These are phyloP conservation scores for Plagodis dolabraria DNA, from an alignment of 2,888 invertebrate genomes.

Conservation along the genomic window DNA sequence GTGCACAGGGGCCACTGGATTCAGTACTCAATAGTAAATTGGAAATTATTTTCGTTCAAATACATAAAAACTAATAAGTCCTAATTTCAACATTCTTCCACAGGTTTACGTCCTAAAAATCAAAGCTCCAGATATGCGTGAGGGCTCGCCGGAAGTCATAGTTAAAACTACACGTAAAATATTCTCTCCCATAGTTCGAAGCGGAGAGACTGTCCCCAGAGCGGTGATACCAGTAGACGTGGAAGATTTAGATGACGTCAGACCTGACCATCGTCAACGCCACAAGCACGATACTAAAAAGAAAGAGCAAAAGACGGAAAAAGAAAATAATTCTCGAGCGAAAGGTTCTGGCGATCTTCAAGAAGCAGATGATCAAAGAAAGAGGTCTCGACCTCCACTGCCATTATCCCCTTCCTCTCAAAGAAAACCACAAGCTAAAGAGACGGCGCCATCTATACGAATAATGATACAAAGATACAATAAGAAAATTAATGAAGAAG, in stretches of 20 bases:
- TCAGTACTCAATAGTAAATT: no score
- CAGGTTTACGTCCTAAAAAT: conserved; percentile 76
- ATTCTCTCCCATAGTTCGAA: conserved; percentile 88
- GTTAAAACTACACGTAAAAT: conserved; percentile 92
- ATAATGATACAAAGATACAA: conserved; percentile 90
- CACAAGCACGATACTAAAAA: conserved; percentile 23
- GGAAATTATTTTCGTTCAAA: no score
- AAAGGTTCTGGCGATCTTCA: conserved; percentile 71
- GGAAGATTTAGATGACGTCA: conserved; percentile 70
- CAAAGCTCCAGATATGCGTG: conserved; percentile 68
- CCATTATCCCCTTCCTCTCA: conserved; percentile 86
- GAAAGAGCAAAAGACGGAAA: conserved; percentile 47
- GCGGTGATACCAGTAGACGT: conserved; percentile 77
- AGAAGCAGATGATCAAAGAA: conserved; percentile 65
- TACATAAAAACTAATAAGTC: no score
- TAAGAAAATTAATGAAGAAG: conserved; percentile 86
- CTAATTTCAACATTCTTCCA: conserved; percentile 27
- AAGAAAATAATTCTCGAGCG: conserved; percentile 51
- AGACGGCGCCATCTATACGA: conserved; percentile 88
- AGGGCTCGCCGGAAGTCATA: conserved; percentile 87
- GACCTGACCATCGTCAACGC: conserved; percentile 52
- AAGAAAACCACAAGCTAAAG: conserved; percentile 81
- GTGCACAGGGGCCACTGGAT: no score
- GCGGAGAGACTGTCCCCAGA: conserved; percentile 80
- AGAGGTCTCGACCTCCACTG: conserved; percentile 80